Evolutionary conservation across 1,140 invertebrate species (phyloP).

Genomic region (Archivesica marissinica): DNA sequence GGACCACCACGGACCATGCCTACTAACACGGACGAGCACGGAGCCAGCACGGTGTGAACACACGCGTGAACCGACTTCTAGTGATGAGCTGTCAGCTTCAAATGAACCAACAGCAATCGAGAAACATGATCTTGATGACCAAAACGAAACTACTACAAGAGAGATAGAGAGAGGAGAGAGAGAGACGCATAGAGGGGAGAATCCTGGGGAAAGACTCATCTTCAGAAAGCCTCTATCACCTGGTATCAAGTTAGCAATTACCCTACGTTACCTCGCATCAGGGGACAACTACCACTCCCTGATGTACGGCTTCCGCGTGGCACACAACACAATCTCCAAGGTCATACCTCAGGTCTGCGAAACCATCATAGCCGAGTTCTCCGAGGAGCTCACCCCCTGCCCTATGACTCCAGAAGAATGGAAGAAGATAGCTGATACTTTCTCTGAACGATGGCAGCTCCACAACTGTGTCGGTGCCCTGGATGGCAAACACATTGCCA

Average conservation of each 20-base stretch:
- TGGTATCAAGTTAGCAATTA: conserved; percentile 85
- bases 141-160: too few species aligned
- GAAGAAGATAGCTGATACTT: conserved; percentile 27
- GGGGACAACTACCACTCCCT: conserved; percentile 51
- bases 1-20: too few species aligned
- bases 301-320: conserved; percentile 53
- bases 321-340: conserved; percentile 49
- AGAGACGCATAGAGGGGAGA: too few species aligned
- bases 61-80: too few species aligned
- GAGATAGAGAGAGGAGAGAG: too few species aligned
- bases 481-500: conserved; percentile 59
- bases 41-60: too few species aligned
- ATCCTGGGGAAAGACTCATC: too few species aligned
- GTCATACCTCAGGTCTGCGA: conserved; percentile 57
- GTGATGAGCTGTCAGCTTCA: too few species aligned
- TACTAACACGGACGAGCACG: too few species aligned
- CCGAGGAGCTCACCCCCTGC: conserved; percentile 12
- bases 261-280: conserved; percentile 58
- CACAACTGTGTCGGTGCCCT: conserved; percentile 46
- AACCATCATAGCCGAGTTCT: conserved; percentile 43
- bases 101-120: too few species aligned
- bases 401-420: conserved; percentile 26
- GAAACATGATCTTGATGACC: too few species aligned
- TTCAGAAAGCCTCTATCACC: conserved; percentile 91
- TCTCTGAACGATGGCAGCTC: conserved; percentile 24